Evolutionary conservation across 2,888 invertebrate genomes (phyloP).

Genomic region (Cotesia congregata): DNA sequence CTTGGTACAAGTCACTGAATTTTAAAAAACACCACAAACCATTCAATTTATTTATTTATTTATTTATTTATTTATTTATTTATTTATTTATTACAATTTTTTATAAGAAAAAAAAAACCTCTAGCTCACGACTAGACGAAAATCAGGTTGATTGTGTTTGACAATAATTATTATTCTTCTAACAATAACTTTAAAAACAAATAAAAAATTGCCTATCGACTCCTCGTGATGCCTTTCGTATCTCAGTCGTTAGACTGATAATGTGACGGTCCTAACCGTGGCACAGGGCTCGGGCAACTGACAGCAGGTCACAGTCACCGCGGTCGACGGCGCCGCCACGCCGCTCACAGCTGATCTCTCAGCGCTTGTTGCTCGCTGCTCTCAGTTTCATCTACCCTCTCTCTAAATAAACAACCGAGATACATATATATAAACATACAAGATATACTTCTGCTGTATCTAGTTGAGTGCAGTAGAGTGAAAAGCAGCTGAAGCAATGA

Average conservation of each 20-base stretch:
- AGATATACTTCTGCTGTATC: not conserved
- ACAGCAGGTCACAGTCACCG: slow-evolving; percentile 66
- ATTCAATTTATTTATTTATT: slow-evolving; percentile 1
- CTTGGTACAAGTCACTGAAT: slow-evolving; percentile 2
- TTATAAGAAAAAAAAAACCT: not conserved
- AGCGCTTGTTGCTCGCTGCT: slow-evolving; percentile 40
- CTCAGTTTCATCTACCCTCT: slow-evolving; percentile 50
- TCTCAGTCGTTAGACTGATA: slow-evolving; percentile 38
- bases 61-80: not conserved
- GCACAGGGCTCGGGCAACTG: slow-evolving; percentile 71
- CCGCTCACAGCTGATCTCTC: slow-evolving; percentile 64
- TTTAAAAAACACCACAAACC: not conserved
- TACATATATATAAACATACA: not conserved
- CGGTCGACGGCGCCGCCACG: slow-evolving; percentile 58
- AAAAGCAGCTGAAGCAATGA: no score
- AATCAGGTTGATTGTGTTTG: not conserved
- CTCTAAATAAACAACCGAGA: slow-evolving; percentile 36
- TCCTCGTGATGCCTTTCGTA: slow-evolving; percentile 25
- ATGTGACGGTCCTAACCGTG: slow-evolving; percentile 68
- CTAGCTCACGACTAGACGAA: not conserved
- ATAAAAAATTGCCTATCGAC: slow-evolving; percentile 19
- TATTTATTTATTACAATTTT: not conserved
- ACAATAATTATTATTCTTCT: not conserved
- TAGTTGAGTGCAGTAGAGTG: no score
- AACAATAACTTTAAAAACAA: not conserved